Conservation (phyloP, 2,888 invertebrate species). For the Zygothrica quintamaculata region DNA sequence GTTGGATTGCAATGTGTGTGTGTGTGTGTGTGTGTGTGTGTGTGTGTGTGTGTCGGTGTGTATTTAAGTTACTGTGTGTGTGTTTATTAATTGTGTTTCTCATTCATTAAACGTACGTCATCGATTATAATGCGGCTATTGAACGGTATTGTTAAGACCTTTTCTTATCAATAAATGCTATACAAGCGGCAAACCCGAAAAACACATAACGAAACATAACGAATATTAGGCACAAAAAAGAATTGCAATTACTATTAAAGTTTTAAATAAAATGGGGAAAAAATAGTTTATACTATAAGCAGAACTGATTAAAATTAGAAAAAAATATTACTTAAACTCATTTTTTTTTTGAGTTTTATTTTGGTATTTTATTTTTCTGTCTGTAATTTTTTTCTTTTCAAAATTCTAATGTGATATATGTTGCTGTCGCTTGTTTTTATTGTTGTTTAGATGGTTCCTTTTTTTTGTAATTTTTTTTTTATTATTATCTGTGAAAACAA, state of each 20-base stretch:
- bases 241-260: too few species aligned
- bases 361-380: conserved; percentile 5
- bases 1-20: too few species aligned
- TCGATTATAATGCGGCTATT: conserved; percentile 49
- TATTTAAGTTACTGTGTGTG: conserved; percentile 9
- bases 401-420: conserved; percentile 7
- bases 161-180: conserved; percentile 67
- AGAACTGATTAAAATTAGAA: too few species aligned
- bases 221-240: background rate
- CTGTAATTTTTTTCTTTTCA: conserved; percentile 17
- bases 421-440: conserved; percentile 32
- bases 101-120: conserved; percentile 61
- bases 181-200: conserved; percentile 40
- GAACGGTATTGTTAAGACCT: conserved; percentile 37
- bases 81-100: conserved; percentile 27
- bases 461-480: conserved; percentile 25
- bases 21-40: conserved; percentile 6
- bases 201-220: conserved; percentile 7
- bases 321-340: conserved; percentile 16
- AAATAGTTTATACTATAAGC: conserved; percentile 23
- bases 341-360: conserved; percentile 25
- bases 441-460: conserved; percentile 28
- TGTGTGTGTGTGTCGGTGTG: conserved; percentile 7
- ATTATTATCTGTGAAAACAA: conserved; percentile 48
- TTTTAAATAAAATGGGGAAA: too few species aligned